phyloP scores from a whole-genome alignment of 1,140 invertebrate species.

The Drosophila kohkoa region DNA sequence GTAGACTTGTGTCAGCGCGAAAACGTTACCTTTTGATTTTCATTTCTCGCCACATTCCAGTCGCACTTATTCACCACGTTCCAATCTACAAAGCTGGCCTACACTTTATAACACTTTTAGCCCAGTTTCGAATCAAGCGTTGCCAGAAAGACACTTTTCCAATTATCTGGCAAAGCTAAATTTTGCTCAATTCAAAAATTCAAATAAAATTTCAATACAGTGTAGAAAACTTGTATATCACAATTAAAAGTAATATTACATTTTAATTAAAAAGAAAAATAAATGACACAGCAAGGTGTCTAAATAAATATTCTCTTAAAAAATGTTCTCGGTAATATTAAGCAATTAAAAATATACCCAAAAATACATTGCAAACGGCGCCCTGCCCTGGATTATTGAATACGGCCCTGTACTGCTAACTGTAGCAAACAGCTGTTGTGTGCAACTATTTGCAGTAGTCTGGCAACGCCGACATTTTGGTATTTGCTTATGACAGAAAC shows the following conservation, averaged over 20 bases:
- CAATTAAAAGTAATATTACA: too few relatives aligned
- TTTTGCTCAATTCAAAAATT: neutral
- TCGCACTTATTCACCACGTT: neutral
- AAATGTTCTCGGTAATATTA: too few relatives aligned
- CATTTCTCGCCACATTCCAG: conserved; percentile 20
- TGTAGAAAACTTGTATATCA: too few relatives aligned
- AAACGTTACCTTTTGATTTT: conserved; percentile 29
- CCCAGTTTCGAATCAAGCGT: conserved; percentile 10
- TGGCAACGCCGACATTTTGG: neutral
- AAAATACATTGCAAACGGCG: too few relatives aligned
- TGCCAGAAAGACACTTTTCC: neutral
- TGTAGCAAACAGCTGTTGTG: neutral
- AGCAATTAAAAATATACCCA: too few relatives aligned
- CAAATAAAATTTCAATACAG: neutral
- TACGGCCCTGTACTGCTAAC: neutral
- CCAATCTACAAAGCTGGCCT: conserved; percentile 27
- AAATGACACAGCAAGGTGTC: too few relatives aligned
- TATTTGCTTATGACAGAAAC: conserved; percentile 5
- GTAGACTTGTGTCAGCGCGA: conserved; percentile 14
- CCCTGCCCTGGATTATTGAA: too few relatives aligned
- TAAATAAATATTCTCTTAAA: too few relatives aligned
- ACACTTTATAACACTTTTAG: neutral
- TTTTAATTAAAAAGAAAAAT: too few relatives aligned
- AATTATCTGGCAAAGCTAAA: neutral
- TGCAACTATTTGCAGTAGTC: neutral